Conservation (phyloP, 2,888 invertebrate genomes). For the Heteromyza rotundicornis region DNA sequence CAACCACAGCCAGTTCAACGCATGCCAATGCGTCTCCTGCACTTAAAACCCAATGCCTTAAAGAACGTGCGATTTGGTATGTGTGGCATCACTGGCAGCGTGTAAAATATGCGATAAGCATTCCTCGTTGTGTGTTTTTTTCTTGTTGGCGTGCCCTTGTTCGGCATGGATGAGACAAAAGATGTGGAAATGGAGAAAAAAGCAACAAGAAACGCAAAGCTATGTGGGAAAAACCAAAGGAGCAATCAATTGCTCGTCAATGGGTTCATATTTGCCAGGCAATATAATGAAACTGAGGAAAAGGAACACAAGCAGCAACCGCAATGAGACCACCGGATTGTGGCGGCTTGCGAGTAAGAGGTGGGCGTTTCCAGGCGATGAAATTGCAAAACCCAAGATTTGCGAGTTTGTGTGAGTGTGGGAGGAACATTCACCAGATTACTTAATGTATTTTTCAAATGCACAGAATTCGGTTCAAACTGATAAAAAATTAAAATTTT, state of each 20-base stretch:
- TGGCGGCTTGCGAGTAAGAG: too few species aligned
- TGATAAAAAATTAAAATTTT: too few species aligned
- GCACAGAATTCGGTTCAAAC: too few species aligned
- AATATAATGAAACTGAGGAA: not conserved
- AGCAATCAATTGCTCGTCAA: conserved; percentile 54
- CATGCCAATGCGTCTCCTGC: not conserved
- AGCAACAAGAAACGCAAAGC: conserved; percentile 3
- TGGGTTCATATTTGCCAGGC: conserved; percentile 46
- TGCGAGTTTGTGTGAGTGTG: too few species aligned
- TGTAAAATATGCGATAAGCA: conserved; percentile 54
- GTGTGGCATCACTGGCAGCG: conserved; percentile 45
- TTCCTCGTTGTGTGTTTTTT: not conserved
- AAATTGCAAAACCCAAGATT: too few species aligned
- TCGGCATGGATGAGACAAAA: not conserved
- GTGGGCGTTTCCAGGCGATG: too few species aligned
- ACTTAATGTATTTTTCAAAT: too few species aligned
- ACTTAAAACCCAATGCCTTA: conserved; percentile 30
- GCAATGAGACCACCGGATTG: too few species aligned
- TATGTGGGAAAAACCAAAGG: conserved; percentile 18
- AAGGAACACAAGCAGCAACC: too few species aligned
- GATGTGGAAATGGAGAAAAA: not conserved
- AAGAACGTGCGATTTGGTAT: conserved; percentile 47
- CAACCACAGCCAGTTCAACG: too few species aligned
- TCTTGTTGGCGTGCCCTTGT: not conserved
- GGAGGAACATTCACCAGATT: too few species aligned